Conservation (phyloP, 2,797 vertebrate species). For the Pteronotus mesoamericanus region DNA sequence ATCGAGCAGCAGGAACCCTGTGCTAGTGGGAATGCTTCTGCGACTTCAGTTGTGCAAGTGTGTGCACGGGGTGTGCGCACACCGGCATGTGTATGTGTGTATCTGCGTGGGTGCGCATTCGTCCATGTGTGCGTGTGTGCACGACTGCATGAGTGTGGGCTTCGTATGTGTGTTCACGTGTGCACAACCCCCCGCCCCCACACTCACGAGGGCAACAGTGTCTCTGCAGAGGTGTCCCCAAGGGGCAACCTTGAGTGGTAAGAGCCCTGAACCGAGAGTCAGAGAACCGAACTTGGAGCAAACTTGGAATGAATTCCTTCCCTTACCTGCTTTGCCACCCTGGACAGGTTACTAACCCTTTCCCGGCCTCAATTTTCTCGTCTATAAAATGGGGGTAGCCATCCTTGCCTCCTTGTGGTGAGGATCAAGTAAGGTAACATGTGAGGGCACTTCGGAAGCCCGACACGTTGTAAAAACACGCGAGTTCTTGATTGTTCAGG, state of each 20-base stretch:
- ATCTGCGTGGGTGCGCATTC: not conserved
- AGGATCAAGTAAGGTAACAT: not conserved
- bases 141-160: too few relatives aligned
- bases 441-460: not conserved
- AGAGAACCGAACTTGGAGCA: not conserved
- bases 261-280: not conserved
- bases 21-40: not conserved
- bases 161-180: too few relatives aligned
- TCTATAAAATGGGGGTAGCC: not conserved
- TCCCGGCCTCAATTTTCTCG: not conserved
- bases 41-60: not conserved
- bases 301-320: not conserved
- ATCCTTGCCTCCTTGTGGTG: not conserved
- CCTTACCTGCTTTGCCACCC: not conserved
- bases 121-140: not conserved
- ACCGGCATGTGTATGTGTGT: fast-evolving
- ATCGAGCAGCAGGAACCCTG: not conserved
- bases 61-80: fast-evolving
- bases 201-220: not conserved
- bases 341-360: not conserved
- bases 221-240: not conserved
- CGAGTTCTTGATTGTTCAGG: not conserved
- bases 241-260: not conserved
- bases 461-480: not conserved
- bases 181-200: fast-evolving